Evolutionary conservation across 30 jellyfish, hydroid and myxozoan genomes (phyloP), one percentile per base, ranked within the genome.

Genomic region (Aurelia sp.): DNA sequence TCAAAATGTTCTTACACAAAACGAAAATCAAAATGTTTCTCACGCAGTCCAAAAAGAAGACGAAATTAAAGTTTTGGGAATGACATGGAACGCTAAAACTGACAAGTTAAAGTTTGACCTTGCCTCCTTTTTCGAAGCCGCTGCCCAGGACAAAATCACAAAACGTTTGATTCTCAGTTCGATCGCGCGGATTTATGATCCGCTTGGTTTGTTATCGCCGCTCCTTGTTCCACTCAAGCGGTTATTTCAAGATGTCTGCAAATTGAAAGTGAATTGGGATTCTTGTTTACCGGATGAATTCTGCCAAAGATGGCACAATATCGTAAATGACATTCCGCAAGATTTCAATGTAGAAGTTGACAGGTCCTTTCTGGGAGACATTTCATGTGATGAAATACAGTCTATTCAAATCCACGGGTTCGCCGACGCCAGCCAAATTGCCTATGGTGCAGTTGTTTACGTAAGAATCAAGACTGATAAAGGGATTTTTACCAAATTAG

Each of bases 381-480:
- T 63, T 17, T 8, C 13, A 41, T 6, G 4, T 40, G 50, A 16
- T 9, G 80, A 78, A 66, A 63, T 40, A 24, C n/a, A 7, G n/a
- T 18, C 68, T 3, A 30, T 24, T 62, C 66, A 78, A 41, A 63
- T 78, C 24, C 89, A 78, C 21, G 79, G 89, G 19, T 78, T 61
- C 76, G 68, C 80, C 0, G 80, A 78, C 30, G 89, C 80, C 12
- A 59, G 89, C 44, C 41, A 78, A 33, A 13, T 21, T 22, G 68
- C 89, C 22, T 78, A 78, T 47, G 80, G 79, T 51, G 89, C 80
- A 31, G 67, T 15, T 21, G 80, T 78, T 63, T 78, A 78, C 65
- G 18, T 63, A 63, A 18, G 89, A 58, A 52, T 31, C 44, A 48
- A 15, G 4, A 60, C 89, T 27, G 18, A 60, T 35, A 22, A 62